A percentile compares a stretch with the other conserved stretches of the same genome.
Evolutionary conservation across 2,113 vertebrate genomes (phyloP).

Genomic region (Etia nguti): DNA sequence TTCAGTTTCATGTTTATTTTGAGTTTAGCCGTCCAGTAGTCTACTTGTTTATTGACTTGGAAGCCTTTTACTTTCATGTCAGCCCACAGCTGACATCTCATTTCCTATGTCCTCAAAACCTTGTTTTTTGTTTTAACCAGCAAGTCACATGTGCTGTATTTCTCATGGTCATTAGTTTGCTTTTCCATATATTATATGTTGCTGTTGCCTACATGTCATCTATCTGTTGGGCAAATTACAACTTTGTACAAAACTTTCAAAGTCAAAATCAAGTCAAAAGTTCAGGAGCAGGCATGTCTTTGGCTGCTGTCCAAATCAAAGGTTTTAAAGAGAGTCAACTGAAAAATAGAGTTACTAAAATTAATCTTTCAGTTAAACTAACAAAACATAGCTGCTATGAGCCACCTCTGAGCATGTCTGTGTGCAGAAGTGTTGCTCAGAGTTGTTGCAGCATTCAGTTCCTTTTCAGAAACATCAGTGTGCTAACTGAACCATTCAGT

Average conservation of each 20-base stretch:
- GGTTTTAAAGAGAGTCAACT: not conserved
- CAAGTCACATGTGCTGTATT: not conserved
- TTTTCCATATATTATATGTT: not conserved
- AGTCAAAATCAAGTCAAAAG: not conserved
- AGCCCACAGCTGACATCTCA: not conserved
- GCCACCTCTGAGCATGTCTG: not conserved
- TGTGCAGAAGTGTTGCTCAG: not conserved
- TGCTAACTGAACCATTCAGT: not conserved
- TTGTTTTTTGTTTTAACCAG: not conserved
- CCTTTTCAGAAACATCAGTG: not conserved
- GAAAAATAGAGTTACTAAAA: not conserved
- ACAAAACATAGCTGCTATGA: not conserved
- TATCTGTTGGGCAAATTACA: not conserved
- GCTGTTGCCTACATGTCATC: not conserved
- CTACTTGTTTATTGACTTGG: not conserved
- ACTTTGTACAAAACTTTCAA: not conserved
- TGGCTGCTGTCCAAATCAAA: not conserved
- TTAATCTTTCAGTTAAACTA: not conserved
- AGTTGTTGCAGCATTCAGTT: not conserved
- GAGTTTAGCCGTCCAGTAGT: not conserved
- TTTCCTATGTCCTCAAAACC: rapidly evolving
- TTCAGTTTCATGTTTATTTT: not conserved
- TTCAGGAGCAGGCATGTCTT: not conserved
- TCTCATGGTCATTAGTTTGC: not conserved
- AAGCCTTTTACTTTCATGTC: not conserved